Percentiles rank a stretch among this genome's conserved stretches.
Conservation (phyloP, 2,888 invertebrate species). For the Acrobeloides nanus region DNA sequence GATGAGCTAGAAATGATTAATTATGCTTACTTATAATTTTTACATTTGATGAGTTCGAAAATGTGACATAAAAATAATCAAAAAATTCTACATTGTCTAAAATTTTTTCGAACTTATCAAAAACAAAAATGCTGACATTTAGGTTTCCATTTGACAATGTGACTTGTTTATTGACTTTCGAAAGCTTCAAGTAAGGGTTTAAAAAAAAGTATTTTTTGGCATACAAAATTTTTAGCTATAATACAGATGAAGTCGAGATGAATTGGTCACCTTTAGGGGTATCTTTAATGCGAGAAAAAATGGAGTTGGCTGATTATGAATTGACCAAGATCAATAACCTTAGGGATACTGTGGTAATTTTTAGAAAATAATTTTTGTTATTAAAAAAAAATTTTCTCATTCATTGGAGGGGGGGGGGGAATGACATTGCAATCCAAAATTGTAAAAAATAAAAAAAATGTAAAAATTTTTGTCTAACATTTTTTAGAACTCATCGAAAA, state of each 20-base stretch:
- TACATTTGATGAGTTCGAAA: too few species aligned
- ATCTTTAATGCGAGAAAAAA: constrained; percentile 49
- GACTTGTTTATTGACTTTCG: constrained; percentile 52
- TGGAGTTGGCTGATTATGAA: constrained; percentile 53
- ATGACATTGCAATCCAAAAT: not conserved
- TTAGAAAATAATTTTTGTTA: not conserved
- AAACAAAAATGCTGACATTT: constrained; percentile 17
- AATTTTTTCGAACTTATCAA: too few species aligned
- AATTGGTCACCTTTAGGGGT: constrained; percentile 47
- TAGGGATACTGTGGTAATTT: constrained; percentile 39
- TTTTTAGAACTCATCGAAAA: too few species aligned
- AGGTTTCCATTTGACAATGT: constrained; percentile 53
- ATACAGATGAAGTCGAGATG: constrained; percentile 53
- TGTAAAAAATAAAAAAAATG: not conserved
- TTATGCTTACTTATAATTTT: too few species aligned
- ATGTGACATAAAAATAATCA: too few species aligned
- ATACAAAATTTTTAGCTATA: constrained; percentile 38
- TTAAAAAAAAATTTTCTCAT: too few species aligned
- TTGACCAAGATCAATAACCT: constrained; percentile 39
- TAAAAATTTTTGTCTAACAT: constrained; percentile 2
- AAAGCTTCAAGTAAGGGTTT: constrained; percentile 47
- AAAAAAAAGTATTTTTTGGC: not conserved
- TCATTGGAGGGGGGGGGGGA: too few species aligned
- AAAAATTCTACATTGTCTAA: constrained; percentile 5
- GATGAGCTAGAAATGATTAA: too few species aligned